A percentile compares a stretch with the other conserved stretches of the same genome.
Conservation (phyloP, 2,888 invertebrate genomes). For the Dryobota labecula region DNA sequence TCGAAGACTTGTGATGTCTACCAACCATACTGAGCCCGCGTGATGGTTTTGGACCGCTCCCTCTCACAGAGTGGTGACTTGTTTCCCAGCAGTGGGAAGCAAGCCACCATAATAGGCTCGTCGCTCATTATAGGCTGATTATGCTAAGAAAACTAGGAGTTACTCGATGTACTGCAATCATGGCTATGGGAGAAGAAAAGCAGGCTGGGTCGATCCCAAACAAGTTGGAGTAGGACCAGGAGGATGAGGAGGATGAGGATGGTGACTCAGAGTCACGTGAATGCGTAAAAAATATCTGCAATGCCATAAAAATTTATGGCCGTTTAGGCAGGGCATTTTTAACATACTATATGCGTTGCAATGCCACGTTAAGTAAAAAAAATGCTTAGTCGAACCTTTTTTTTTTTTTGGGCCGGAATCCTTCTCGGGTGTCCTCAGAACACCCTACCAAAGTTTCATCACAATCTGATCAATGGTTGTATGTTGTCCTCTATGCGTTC, state of each 20-base stretch:
- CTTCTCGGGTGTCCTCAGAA: too few relatives aligned
- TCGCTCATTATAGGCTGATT: background rate
- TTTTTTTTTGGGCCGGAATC: too few relatives aligned
- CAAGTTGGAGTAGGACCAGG: background rate
- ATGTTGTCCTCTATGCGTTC: too few relatives aligned
- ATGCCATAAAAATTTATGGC: background rate
- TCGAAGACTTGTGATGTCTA: background rate
- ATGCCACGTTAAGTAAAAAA: too few relatives aligned
- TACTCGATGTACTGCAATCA: background rate
- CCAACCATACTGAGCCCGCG: too few relatives aligned
- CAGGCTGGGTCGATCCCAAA: background rate
- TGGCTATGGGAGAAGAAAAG: background rate
- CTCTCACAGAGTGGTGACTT: too few relatives aligned
- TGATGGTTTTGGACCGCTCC: background rate
- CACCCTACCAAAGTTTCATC: too few relatives aligned
- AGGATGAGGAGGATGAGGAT: background rate
- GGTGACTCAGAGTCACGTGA: background rate
- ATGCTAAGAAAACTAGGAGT: background rate
- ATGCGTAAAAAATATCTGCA: slow-evolving; percentile 38
- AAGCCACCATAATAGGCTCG: too few relatives aligned
- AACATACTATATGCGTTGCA: too few relatives aligned
- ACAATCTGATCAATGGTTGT: too few relatives aligned
- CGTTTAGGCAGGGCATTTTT: background rate
- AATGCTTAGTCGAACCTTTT: too few relatives aligned
- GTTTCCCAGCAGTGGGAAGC: background rate